A percentile compares a stretch with the other conserved stretches of the same genome.
Conservation (phyloP, 2,797 vertebrate species). For the Etheostoma nigrum region DNA sequence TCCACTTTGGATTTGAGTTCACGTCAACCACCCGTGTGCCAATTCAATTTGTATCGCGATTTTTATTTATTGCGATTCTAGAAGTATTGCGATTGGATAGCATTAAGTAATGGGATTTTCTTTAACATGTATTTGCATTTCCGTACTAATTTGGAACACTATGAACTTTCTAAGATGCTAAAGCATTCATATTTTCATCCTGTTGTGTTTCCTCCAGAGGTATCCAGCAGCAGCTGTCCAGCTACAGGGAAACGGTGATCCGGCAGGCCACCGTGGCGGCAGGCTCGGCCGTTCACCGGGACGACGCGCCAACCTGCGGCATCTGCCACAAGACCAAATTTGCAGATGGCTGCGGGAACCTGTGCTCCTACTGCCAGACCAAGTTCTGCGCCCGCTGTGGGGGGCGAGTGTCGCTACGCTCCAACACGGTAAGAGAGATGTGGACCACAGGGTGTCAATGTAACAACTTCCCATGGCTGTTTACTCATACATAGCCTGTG, state of each 20-base stretch:
- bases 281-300: conserved; percentile 90
- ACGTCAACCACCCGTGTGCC: too few relatives aligned
- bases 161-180: neutral
- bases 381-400: conserved; percentile 98
- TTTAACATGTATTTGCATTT: neutral
- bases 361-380: conserved; percentile 98
- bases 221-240: conserved; percentile 97
- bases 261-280: conserved; percentile 85
- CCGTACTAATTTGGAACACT: neutral
- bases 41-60: too few relatives aligned
- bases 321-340: conserved; percentile 99
- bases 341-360: conserved; percentile 96
- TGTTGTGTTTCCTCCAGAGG: conserved; percentile 82
- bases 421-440: conserved; percentile 90
- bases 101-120: too few relatives aligned
- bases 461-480: neutral
- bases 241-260: conserved; percentile 95
- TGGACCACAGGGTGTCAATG: neutral
- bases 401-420: conserved; percentile 94
- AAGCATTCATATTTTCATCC: neutral
- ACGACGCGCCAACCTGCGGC: conserved; percentile 96
- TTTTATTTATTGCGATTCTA: too few relatives aligned
- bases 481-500: neutral
- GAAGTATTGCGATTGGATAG: too few relatives aligned
- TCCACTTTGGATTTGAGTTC: too few relatives aligned